Conservation (phyloP, 2,888 invertebrate species). For the Drosophila seclusa region DNA sequence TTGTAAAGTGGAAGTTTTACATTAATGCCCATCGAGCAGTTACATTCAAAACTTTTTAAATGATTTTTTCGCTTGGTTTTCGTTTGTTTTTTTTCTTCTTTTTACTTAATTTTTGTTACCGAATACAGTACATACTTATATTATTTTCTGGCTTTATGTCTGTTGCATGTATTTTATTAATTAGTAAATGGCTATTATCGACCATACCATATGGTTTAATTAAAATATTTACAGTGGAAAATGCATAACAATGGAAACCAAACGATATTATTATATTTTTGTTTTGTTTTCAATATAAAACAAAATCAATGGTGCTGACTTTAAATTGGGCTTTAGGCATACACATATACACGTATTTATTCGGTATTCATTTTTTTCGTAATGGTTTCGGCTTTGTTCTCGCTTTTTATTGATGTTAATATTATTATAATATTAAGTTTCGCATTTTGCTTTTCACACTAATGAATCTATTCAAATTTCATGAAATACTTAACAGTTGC, state of each 20-base stretch:
- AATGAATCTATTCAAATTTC: conserved; percentile 71
- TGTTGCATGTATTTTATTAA: conserved; percentile 50
- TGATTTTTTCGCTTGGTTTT: conserved; percentile 26
- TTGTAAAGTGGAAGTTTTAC: conserved; percentile 68
- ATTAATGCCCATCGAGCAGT: conserved; percentile 64
- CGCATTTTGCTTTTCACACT: conserved; percentile 48
- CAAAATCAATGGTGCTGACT: conserved; percentile 33
- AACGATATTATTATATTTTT: conserved; percentile 38
- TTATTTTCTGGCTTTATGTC: conserved; percentile 44
- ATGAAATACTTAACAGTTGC: conserved; percentile 61
- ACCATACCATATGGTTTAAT: conserved; percentile 62
- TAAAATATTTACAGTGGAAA: conserved; percentile 79
- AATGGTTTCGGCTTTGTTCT: conserved; percentile 39
- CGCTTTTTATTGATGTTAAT: conserved; percentile 21
- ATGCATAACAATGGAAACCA: conserved; percentile 72
- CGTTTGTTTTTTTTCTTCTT: conserved; percentile 27
- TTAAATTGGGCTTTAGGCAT: conserved; percentile 43
- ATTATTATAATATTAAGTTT: conserved; percentile 46
- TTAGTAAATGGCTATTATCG: conserved; percentile 62
- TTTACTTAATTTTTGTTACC: conserved; percentile 32
- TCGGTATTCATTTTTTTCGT: conserved; percentile 24
- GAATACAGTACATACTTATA: conserved; percentile 55
- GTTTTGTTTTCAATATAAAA: conserved; percentile 18
- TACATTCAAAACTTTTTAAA: conserved; percentile 67
- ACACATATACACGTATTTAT: conserved; percentile 54